These are phyloP conservation scores for Salvator merianae DNA, from an alignment of 2,113 vertebrate species.

Conservation along the genomic window DNA sequence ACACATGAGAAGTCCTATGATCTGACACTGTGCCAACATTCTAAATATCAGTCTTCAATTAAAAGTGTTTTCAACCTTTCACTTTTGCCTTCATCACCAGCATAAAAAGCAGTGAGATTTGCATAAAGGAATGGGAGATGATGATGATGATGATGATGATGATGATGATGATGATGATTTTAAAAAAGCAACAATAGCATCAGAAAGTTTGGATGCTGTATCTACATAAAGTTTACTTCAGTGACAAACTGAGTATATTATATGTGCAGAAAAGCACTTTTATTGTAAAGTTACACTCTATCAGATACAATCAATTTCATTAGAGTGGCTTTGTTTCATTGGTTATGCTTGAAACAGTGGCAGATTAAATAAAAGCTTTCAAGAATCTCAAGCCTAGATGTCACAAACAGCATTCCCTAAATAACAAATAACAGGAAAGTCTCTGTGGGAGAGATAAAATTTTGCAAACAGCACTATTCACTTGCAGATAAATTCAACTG, in stretches of 20 bases:
- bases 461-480: not conserved
- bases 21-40: not conserved
- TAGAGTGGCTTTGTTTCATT: constrained; percentile 34
- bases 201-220: not conserved
- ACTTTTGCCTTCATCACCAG: not conserved
- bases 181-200: not conserved
- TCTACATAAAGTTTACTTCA: not conserved
- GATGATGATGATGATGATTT: no score
- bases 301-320: constrained; percentile 54
- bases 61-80: not conserved
- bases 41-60: not conserved
- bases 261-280: constrained; percentile 40
- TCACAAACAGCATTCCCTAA: not conserved
- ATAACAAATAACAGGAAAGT: constrained; percentile 32
- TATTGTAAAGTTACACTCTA: constrained; percentile 35
- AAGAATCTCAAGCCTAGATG: constrained; percentile 21
- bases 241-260: constrained; percentile 28
- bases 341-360: constrained; percentile 23
- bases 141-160: no score
- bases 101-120: not conserved
- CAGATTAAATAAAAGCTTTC: constrained; percentile 41
- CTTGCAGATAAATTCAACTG: not conserved
- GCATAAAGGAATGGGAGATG: not conserved
- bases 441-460: not conserved
- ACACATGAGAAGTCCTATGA: not conserved